A percentile compares a stretch with the other conserved stretches of the same genome.
Evolutionary conservation across 2,888 invertebrate genomes (phyloP).

Genomic region (Drosophila falleni): DNA sequence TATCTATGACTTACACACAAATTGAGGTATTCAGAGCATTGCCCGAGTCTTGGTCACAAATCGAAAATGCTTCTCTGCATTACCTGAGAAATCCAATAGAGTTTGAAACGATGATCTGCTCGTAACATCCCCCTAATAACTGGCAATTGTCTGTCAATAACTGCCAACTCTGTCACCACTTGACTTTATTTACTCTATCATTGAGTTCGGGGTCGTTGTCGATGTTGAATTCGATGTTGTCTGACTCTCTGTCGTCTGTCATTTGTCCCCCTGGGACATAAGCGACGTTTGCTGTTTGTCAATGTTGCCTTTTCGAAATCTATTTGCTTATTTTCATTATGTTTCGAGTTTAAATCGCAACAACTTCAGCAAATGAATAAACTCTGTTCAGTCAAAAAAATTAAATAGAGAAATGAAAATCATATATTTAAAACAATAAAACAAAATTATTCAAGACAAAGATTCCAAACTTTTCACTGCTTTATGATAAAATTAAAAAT

Average conservation of each 20-base stretch:
- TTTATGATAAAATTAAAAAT: too few relatives aligned
- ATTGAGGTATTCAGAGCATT: slow-evolving; percentile 3
- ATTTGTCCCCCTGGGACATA: slow-evolving; percentile 34
- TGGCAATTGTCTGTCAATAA: neutral
- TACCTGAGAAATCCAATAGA: neutral
- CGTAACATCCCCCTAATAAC: neutral
- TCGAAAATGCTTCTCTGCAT: neutral
- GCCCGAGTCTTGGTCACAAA: neutral
- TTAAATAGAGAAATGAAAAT: neutral
- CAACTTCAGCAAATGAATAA: slow-evolving; percentile 28
- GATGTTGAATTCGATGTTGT: slow-evolving; percentile 5
- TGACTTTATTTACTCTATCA: slow-evolving; percentile 70
- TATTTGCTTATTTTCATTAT: slow-evolving; percentile 53
- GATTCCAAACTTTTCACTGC: too few relatives aligned
- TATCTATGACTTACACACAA: slow-evolving; percentile 4
- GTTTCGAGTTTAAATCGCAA: slow-evolving; percentile 38
- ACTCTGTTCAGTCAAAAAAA: slow-evolving; percentile 1
- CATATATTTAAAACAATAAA: neutral
- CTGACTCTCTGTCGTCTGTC: neutral
- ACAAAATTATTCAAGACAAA: too few relatives aligned
- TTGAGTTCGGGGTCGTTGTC: slow-evolving; percentile 42
- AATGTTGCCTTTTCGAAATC: slow-evolving; percentile 34
- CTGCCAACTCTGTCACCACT: slow-evolving; percentile 47
- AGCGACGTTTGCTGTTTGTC: slow-evolving; percentile 21
- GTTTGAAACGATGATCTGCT: slow-evolving; percentile 5